phyloP scores from a whole-genome alignment of 1,140 invertebrate genomes.

The Mycetomoellerius zeteki region DNA sequence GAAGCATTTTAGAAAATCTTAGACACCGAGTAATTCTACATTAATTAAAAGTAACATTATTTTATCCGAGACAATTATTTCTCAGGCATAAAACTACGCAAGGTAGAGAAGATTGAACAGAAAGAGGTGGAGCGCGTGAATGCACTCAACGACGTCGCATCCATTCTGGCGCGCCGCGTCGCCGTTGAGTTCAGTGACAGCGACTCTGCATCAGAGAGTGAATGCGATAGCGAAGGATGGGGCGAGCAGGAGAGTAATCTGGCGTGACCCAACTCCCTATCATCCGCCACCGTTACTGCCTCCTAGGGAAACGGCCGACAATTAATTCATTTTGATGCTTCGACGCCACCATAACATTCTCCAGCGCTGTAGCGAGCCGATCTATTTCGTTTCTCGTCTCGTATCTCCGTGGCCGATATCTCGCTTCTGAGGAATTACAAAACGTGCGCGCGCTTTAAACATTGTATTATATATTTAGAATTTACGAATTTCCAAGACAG shows the following conservation, averaged over 20 bases:
- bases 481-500: not conserved
- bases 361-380: slow-evolving; percentile 3
- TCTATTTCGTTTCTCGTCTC: slow-evolving; percentile 25
- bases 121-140: slow-evolving; percentile 93
- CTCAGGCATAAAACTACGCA: slow-evolving; percentile 95
- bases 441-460: not conserved
- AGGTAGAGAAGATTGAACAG: slow-evolving; percentile 96
- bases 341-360: not conserved
- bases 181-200: slow-evolving; percentile 98
- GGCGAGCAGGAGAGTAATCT: slow-evolving; percentile 89
- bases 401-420: not conserved
- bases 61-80: slow-evolving; percentile 23
- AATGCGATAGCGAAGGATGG: slow-evolving; percentile 92
- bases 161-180: slow-evolving; percentile 96
- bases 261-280: slow-evolving; percentile 86
- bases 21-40: not conserved
- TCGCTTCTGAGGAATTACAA: not conserved
- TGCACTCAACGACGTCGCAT: slow-evolving; percentile 96
- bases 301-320: slow-evolving; percentile 75
- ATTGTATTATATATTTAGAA: not conserved
- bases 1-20: not conserved
- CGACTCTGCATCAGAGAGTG: slow-evolving; percentile 93
- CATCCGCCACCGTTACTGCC: slow-evolving; percentile 78
- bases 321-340: slow-evolving; percentile 51
- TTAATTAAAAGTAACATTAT: not conserved